Evolutionary conservation across 2,888 invertebrate genomes (phyloP).

Genomic region (Agrenia bidenticulata): DNA sequence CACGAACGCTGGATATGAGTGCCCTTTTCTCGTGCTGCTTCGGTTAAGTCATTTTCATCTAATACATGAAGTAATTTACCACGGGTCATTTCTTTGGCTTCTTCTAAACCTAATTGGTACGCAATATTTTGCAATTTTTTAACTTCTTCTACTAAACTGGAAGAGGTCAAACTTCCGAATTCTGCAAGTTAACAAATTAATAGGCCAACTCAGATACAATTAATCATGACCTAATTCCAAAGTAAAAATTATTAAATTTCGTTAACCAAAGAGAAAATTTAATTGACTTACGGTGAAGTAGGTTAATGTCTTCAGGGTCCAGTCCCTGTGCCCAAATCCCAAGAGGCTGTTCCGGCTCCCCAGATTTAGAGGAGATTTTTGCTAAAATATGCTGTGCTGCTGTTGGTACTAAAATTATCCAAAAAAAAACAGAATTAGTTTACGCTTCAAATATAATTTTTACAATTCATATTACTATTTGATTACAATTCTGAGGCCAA

Average conservation of each 20-base stretch:
- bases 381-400: conserved; percentile 49
- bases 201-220: too few species aligned
- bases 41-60: conserved; percentile 35
- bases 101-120: conserved; percentile 89
- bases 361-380: conserved; percentile 47
- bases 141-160: conserved; percentile 86
- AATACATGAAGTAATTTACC: conserved; percentile 88
- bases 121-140: conserved; percentile 91
- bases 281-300: conserved; percentile 75
- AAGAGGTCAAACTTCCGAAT: conserved; percentile 68
- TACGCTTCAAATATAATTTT: too few species aligned
- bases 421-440: too few species aligned
- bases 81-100: conserved; percentile 93
- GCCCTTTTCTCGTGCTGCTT: conserved; percentile 39
- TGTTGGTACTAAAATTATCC: conserved; percentile 59
- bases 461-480: too few species aligned
- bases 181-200: conserved; percentile 56
- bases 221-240: background rate
- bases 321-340: conserved; percentile 68
- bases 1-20: conserved; percentile 41
- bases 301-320: conserved; percentile 70
- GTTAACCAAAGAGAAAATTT: conserved; percentile 16
- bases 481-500: conserved; percentile 96
- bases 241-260: conserved; percentile 9
- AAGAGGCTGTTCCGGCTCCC: conserved; percentile 60